Percentiles rank a stretch among this genome's conserved stretches.
Evolutionary conservation across 1,140 invertebrate species (phyloP).

Genomic region (Ooceraea biroi): DNA sequence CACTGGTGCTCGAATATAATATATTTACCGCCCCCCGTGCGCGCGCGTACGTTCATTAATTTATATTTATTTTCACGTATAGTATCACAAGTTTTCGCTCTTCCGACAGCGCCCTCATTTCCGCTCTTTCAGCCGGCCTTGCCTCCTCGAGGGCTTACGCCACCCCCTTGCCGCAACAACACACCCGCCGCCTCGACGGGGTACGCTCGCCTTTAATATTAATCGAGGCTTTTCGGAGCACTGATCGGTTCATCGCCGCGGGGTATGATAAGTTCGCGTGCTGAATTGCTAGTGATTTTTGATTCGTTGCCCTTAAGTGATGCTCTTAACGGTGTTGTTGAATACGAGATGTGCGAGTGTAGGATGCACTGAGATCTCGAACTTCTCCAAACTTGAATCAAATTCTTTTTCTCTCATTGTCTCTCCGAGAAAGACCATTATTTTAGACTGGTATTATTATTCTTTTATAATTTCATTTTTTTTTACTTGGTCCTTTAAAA

Average conservation of each 20-base stretch:
- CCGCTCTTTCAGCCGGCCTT: slow-evolving; percentile 58
- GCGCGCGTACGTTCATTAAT: slow-evolving; percentile 73
- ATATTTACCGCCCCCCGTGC: slow-evolving; percentile 40
- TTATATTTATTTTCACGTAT: slow-evolving; percentile 81
- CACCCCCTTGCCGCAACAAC: not conserved
- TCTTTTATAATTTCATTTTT: not conserved
- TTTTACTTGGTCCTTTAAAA: not conserved
- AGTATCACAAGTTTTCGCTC: slow-evolving; percentile 83
- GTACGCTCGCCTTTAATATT: slow-evolving; percentile 35
- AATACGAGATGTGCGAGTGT: not conserved
- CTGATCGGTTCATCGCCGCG: slow-evolving; percentile 39
- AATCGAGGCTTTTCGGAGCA: slow-evolving; percentile 15
- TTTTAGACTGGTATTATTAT: slow-evolving; percentile 13
- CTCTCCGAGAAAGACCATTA: not conserved
- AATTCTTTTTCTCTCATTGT: not conserved
- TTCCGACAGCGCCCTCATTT: slow-evolving; percentile 66
- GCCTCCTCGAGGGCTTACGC: slow-evolving; percentile 45
- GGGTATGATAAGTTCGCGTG: not conserved
- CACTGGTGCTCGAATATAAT: slow-evolving; percentile 26
- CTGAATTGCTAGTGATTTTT: not conserved
- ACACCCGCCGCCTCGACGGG: not conserved
- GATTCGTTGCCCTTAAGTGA: not conserved
- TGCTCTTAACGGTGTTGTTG: slow-evolving; percentile 1
- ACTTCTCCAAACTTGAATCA: not conserved
- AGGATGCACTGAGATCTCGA: not conserved